A percentile compares a stretch with the other conserved stretches of the same genome.
phyloP scores from a whole-genome alignment of 1,140 invertebrate species.

The Drosophila pandora region DNA sequence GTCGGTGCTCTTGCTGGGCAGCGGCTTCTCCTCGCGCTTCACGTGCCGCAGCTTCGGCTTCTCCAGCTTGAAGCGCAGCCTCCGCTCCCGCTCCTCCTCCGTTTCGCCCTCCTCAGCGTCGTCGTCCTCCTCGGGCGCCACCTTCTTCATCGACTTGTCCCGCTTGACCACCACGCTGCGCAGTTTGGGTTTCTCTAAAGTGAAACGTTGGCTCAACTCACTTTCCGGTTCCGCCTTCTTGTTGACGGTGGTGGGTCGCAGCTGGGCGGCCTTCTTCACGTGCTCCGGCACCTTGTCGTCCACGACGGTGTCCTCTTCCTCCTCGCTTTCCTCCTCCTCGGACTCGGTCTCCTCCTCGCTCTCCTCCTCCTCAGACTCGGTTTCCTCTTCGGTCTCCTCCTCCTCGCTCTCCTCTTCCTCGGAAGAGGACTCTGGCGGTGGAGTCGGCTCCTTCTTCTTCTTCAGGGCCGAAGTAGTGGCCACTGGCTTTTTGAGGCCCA shows the following conservation, averaged over 20 bases:
- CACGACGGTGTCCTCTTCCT: constrained; percentile 56
- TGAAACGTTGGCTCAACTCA: constrained; percentile 81
- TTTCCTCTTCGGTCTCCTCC: constrained; percentile 68
- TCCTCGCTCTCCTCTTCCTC: constrained; percentile 66
- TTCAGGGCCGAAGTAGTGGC: constrained; percentile 38
- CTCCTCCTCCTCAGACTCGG: constrained; percentile 59
- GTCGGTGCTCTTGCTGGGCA: constrained; percentile 79
- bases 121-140: constrained; percentile 72
- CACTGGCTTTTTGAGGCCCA: constrained; percentile 44
- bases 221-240: constrained; percentile 69
- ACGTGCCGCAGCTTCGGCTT: constrained; percentile 80
- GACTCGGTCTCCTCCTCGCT: constrained; percentile 62
- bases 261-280: constrained; percentile 65
- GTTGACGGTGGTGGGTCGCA: constrained; percentile 69
- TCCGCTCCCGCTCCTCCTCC: constrained; percentile 74
- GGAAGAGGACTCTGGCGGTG: constrained; percentile 71
- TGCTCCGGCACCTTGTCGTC: constrained; percentile 73
- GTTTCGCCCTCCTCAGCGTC: constrained; percentile 78
- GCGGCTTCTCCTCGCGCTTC: constrained; percentile 78
- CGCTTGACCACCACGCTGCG: constrained; percentile 77
- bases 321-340: constrained; percentile 56
- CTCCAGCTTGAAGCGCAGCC: constrained; percentile 76
- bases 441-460: constrained; percentile 77
- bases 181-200: constrained; percentile 80
- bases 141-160: constrained; percentile 77